Conservation (phyloP, 1,140 invertebrate genomes). For the Heliconius himera region DNA sequence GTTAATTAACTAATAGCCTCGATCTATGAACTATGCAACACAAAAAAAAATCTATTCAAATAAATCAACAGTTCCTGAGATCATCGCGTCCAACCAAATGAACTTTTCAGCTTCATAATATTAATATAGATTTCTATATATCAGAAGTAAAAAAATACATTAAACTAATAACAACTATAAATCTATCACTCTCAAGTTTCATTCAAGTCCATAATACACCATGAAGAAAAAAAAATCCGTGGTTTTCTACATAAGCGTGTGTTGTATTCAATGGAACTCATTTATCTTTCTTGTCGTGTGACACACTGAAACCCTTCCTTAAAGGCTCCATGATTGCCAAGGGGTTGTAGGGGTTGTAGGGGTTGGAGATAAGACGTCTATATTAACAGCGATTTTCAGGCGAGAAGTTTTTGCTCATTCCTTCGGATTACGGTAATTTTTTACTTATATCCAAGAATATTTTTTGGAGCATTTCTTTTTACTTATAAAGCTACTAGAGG, state of each 20-base stretch:
- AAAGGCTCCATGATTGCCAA: slow-evolving; percentile 22
- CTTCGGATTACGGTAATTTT: slow-evolving; percentile 6
- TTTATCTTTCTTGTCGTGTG: slow-evolving; percentile 25
- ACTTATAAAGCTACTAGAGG: not conserved
- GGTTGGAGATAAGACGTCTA: slow-evolving; percentile 8
- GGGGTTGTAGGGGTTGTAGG: not conserved
- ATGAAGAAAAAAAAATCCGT: not conserved
- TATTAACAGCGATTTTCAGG: slow-evolving; percentile 19
- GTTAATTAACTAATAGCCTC: no score
- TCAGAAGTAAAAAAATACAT: no score
- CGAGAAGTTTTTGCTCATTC: slow-evolving; percentile 17
- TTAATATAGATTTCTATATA: not conserved
- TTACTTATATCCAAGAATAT: not conserved
- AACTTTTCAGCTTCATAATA: not conserved
- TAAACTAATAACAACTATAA: slow-evolving; percentile 1
- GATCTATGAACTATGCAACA: no score
- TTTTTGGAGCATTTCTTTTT: not conserved
- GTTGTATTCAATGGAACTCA: slow-evolving; percentile 25
- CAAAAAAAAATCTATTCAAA: no score
- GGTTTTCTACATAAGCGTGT: not conserved
- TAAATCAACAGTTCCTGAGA: no score
- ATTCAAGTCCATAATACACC: slow-evolving; percentile 7
- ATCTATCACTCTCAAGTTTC: not conserved
- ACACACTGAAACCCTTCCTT: slow-evolving; percentile 7
- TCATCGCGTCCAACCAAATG: no score